A percentile compares a stretch with the other conserved stretches of the same genome.
phyloP scores from a whole-genome alignment of 2,888 invertebrate species.

The Hyposoter didymator region DNA sequence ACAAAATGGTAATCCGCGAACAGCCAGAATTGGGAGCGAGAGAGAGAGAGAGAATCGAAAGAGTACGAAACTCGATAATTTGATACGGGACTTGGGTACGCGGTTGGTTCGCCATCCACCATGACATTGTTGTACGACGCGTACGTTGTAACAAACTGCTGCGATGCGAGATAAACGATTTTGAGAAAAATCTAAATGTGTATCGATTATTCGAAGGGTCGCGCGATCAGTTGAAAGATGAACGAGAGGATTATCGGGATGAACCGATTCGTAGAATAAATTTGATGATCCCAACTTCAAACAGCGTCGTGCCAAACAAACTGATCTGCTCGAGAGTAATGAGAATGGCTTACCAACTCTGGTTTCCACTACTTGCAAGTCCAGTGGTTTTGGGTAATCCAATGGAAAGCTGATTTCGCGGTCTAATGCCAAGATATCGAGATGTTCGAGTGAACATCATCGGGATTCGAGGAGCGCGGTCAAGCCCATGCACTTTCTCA shows the following conservation, averaged over 20 bases:
- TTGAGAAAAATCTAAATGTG: neutral
- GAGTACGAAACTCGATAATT: constrained; percentile 58
- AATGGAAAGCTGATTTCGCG: constrained; percentile 8
- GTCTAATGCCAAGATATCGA: neutral
- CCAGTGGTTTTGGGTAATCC: constrained; percentile 4
- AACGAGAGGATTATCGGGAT: no score
- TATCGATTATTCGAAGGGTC: neutral
- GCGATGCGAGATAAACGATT: neutral
- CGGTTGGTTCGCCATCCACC: neutral
- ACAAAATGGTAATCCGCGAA: constrained; percentile 60
- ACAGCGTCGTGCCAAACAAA: neutral
- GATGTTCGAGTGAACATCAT: neutral
- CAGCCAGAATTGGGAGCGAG: constrained; percentile 40
- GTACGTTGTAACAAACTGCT: neutral
- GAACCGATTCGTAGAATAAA: no score
- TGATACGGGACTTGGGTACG: constrained; percentile 37
- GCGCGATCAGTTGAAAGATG: no score
- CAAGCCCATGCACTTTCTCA: neutral
- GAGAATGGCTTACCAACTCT: neutral
- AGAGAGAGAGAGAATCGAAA: constrained; percentile 28
- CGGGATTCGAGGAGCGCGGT: neutral
- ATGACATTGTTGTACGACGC: neutral
- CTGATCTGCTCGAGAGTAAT: neutral
- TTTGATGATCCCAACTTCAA: neutral
- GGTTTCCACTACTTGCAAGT: neutral